Conservation (phyloP, 2,888 invertebrate species). For the Dynastes grantii region DNA sequence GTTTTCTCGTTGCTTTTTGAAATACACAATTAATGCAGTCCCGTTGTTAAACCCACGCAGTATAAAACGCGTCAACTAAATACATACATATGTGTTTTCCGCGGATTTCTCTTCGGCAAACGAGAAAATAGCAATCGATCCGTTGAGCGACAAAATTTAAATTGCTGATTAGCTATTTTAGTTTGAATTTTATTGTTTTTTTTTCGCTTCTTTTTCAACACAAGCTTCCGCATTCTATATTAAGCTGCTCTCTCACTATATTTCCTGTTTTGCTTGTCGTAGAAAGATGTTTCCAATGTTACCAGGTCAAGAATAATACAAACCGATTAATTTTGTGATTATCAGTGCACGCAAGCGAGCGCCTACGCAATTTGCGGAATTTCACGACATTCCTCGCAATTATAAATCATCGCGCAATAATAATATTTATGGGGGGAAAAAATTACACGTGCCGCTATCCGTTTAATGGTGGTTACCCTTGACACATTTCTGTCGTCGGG, state of each 20-base stretch:
- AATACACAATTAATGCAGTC: no score
- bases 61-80: background rate
- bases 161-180: slow-evolving; percentile 25
- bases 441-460: slow-evolving; percentile 31
- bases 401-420: slow-evolving; percentile 23
- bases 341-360: background rate
- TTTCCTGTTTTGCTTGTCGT: background rate
- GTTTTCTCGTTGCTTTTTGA: no score
- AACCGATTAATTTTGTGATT: background rate
- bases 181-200: background rate
- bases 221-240: slow-evolving; percentile 24
- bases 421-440: slow-evolving; percentile 1
- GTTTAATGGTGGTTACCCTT: slow-evolving; percentile 34
- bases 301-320: slow-evolving; percentile 33
- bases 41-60: background rate
- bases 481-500: slow-evolving; percentile 14
- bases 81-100: background rate
- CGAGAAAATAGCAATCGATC: background rate
- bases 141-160: slow-evolving; percentile 3
- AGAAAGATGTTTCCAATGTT: background rate
- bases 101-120: background rate
- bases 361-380: slow-evolving; percentile 27
- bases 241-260: background rate
- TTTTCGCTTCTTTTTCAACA: background rate
- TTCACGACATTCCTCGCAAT: slow-evolving; percentile 39